Conservation (phyloP, 2,888 invertebrate species). For the Dicyrtoma fusca region DNA sequence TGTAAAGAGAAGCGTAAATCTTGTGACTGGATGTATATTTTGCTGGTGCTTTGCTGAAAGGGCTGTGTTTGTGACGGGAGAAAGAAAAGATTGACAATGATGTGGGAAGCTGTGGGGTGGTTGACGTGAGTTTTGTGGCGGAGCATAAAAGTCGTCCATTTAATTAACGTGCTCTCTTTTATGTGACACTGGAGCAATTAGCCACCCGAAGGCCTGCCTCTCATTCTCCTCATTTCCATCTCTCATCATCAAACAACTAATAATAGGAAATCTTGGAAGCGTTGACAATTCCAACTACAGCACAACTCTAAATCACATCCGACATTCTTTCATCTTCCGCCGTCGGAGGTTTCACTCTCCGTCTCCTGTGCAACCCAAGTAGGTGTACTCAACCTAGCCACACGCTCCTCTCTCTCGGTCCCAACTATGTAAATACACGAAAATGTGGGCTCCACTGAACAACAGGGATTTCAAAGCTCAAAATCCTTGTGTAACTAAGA, state of each 20-base stretch:
- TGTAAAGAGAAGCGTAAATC: no score
- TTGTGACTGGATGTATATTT: no score
- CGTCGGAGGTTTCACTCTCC: not conserved
- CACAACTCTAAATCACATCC: conserved; percentile 12
- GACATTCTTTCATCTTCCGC: conserved; percentile 6
- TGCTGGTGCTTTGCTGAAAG: no score
- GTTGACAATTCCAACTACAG: conserved; percentile 8
- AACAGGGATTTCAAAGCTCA: no score
- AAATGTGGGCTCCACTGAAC: no score
- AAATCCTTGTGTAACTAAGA: no score
- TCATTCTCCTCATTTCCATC: not conserved
- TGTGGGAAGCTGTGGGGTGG: not conserved
- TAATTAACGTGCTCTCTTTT: conserved; percentile 31
- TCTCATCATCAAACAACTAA: conserved; percentile 15
- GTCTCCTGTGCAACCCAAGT: not conserved
- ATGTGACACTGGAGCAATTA: conserved; percentile 33
- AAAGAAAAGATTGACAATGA: not conserved
- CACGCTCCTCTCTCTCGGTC: no score
- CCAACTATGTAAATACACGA: no score
- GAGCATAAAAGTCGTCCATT: conserved; percentile 24
- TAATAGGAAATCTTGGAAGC: conserved; percentile 24
- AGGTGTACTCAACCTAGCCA: not conserved
- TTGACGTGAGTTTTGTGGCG: conserved; percentile 11
- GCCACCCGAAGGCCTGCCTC: conserved; percentile 12
- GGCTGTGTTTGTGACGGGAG: not conserved